Percentiles rank a stretch among this genome's conserved stretches.
phyloP scores from a whole-genome alignment of 2,113 vertebrate genomes.

The Zosterops lateralis region DNA sequence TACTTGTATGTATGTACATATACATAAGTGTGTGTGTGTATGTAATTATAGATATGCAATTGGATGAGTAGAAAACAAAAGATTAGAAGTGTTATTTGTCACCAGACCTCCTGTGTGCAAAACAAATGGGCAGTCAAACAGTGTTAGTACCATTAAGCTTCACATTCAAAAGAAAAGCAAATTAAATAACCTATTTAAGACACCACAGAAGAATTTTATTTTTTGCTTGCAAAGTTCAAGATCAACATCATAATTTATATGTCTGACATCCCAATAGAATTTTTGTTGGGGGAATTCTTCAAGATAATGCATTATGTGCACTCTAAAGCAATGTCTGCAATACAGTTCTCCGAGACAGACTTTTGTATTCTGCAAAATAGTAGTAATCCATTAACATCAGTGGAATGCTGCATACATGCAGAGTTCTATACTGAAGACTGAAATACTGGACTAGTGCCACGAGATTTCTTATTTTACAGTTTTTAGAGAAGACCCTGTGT shows the following conservation, averaged over 20 bases:
- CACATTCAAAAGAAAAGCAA: neutral
- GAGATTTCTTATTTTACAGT: neutral
- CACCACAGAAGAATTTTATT: neutral
- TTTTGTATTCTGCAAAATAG: neutral
- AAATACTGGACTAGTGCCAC: neutral
- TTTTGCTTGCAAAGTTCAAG: neutral
- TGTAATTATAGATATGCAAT: neutral
- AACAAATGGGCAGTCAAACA: neutral
- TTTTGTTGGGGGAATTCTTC: neutral
- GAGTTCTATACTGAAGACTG: neutral
- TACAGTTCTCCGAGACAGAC: neutral
- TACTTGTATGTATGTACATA: neutral
- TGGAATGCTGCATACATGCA: neutral
- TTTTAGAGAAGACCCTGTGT: neutral
- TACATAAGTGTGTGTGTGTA: neutral
- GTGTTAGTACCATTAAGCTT: neutral
- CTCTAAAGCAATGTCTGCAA: neutral
- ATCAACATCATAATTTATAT: neutral
- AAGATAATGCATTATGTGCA: neutral
- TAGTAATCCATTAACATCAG: neutral
- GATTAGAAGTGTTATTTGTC: neutral
- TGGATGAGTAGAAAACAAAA: neutral
- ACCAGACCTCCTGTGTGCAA: neutral
- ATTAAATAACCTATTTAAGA: neutral
- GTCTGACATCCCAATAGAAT: neutral